Evolutionary conservation across 1,140 invertebrate genomes (phyloP).

Genomic region (Zaprionus nigranus): DNA sequence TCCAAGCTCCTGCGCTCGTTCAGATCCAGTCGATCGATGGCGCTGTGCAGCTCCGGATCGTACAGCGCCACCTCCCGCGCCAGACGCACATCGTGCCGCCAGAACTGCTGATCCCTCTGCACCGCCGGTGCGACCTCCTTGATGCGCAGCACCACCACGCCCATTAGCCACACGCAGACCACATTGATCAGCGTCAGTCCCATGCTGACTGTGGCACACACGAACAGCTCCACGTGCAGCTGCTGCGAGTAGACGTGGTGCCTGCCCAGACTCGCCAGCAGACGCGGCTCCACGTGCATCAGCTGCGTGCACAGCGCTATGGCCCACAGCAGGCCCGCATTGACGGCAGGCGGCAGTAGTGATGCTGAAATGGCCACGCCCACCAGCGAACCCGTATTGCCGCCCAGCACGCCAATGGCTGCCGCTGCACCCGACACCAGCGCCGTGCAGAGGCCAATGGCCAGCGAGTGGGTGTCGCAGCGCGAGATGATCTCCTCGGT

Average conservation of each 20-base stretch:
- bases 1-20: constrained; percentile 36
- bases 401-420: constrained; percentile 89
- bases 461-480: constrained; percentile 87
- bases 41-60: constrained; percentile 60
- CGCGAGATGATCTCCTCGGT: constrained; percentile 89
- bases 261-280: constrained; percentile 60
- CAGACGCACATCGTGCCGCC: constrained; percentile 88
- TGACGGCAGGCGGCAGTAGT: constrained; percentile 91
- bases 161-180: constrained; percentile 88
- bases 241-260: constrained; percentile 85
- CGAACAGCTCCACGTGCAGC: constrained; percentile 86
- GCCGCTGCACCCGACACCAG: constrained; percentile 90
- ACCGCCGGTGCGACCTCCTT: constrained; percentile 89
- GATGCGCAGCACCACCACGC: constrained; percentile 89
- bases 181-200: constrained; percentile 90
- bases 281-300: constrained; percentile 69
- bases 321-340: constrained; percentile 89
- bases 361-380: constrained; percentile 93
- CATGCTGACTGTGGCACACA: constrained; percentile 88
- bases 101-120: constrained; percentile 85
- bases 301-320: constrained; percentile 85
- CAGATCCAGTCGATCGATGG: constrained; percentile 57
- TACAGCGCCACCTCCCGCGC: constrained; percentile 78
- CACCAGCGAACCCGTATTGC: constrained; percentile 89
- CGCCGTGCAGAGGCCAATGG: constrained; percentile 89